Evolutionary conservation across 2,113 vertebrate species (phyloP).

Genomic region (Leucopsar rothschildi): DNA sequence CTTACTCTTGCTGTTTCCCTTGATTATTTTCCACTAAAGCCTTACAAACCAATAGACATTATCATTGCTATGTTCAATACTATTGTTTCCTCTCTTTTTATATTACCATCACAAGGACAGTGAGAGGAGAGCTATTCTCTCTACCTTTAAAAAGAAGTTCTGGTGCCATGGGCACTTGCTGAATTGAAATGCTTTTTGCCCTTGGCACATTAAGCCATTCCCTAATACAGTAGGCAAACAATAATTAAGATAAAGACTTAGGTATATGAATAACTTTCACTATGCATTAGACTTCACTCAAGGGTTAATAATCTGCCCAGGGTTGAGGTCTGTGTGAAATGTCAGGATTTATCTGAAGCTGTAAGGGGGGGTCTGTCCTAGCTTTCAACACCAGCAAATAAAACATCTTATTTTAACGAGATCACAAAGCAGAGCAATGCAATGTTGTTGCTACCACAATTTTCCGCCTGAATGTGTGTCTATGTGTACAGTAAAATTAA

Average conservation of each 20-base stretch:
- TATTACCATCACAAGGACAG: neutral
- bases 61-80: neutral
- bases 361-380: neutral
- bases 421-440: neutral
- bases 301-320: conserved; percentile 25
- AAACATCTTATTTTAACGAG: conserved; percentile 9
- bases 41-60: neutral
- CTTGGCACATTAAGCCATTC: neutral
- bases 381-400: conserved; percentile 32
- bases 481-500: neutral
- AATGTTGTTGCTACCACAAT: neutral
- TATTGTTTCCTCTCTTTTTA: neutral
- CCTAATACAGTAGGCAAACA: neutral
- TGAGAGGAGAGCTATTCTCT: neutral
- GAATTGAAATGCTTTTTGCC: neutral
- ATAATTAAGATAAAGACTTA: conserved; percentile 29
- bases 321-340: neutral
- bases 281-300: neutral
- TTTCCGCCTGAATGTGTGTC: neutral
- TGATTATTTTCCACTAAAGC: neutral
- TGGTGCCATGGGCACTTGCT: neutral
- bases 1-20: neutral
- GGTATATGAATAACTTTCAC: neutral
- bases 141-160: neutral
- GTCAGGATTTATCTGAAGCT: neutral